Base-by-base conservation (phyloP, 1,140 invertebrate genomes). In the Drosophila nebulosa region DNA sequence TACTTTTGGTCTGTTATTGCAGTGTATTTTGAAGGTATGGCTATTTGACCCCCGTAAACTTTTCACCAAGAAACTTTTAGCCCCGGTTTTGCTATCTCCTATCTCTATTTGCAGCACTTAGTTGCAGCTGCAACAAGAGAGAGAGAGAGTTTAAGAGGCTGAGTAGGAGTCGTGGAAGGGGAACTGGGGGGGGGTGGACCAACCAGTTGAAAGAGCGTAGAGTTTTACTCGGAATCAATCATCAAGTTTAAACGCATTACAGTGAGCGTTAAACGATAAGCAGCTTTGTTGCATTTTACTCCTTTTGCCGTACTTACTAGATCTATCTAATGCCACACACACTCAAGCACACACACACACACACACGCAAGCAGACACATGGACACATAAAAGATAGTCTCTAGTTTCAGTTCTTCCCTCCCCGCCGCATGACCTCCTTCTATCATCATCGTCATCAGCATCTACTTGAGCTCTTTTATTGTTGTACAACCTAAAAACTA, bases 211-310 rank as follows among this genome's bases (percentile, higher is more conserved):
- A 27, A 7, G 26, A 36, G 26, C 16, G 36, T 10, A 6, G 14
- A 39, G 32, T 42, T 64, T 63, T 57, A 62, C 39, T 55, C 64
- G 18, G 64, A 86, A 86, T 86, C 81, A 86, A 86, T 86, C 81
- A 86, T 88, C 81, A 81, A 81, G 83, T 88, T 86, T 86, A 88
- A 86, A 86, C 83, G 81, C 81, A 86, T 86, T 86, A 88, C 83
- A 81, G 62, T 67, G 74, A 81, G 83, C 81, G 81, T 86, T 88
- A 88, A 86, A 79, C 83, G 81, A 88, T 86, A 86, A 86, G 81
- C 81, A 86, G 81, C 81, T 86, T 86, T 86, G 81, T 81, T 86
- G 81, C 81, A 81, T 78, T 79, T 66, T 66, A 72, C 75, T 79
- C 46, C 76, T 64, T 64, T 64, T 74, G 71, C 70, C 36, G 55